Conservation (phyloP, 1,140 invertebrate genomes). For the Drosophila baimaii region DNA sequence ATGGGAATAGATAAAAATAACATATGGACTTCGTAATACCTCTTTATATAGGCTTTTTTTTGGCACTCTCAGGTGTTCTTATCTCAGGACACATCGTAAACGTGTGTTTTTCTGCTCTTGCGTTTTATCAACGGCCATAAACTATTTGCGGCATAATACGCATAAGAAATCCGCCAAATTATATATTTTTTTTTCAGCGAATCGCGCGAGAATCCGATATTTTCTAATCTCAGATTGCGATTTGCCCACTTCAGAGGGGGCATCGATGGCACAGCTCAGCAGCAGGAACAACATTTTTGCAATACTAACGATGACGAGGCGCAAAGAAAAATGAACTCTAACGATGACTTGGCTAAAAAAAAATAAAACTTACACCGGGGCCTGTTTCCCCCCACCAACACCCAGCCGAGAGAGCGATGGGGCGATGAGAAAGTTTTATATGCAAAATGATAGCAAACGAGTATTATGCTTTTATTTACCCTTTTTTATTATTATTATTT, state of each 20-base stretch:
- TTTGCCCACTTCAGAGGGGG: conserved; percentile 37
- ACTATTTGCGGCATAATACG: conserved; percentile 36
- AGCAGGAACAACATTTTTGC: conserved; percentile 58
- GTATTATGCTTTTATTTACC: conserved; percentile 41
- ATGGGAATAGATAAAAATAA: conserved; percentile 19
- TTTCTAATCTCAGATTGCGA: conserved; percentile 69
- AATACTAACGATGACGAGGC: conserved; percentile 69
- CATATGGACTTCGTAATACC: not conserved
- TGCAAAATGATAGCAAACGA: conserved; percentile 23
- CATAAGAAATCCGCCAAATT: conserved; percentile 36
- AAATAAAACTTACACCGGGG: conserved; percentile 44
- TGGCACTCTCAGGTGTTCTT: conserved; percentile 16
- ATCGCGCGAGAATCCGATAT: conserved; percentile 40
- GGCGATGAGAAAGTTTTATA: conserved; percentile 56
- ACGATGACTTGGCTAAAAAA: conserved; percentile 74
- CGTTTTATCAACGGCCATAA: conserved; percentile 48
- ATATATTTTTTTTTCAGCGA: conserved; percentile 22
- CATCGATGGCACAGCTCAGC: conserved; percentile 20
- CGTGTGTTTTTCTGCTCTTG: conserved; percentile 23
- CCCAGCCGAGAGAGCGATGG: conserved; percentile 13
- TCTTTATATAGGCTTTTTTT: not conserved
- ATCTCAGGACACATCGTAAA: conserved; percentile 25
- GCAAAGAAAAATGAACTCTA: conserved; percentile 64
- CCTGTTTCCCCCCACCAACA: conserved; percentile 35
- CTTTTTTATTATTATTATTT: conserved; percentile 15